A percentile compares a stretch with the other conserved stretches of the same genome.
These are phyloP conservation scores for Lasius platythorax DNA, from an alignment of 2,888 invertebrate genomes.

Conservation along the genomic window DNA sequence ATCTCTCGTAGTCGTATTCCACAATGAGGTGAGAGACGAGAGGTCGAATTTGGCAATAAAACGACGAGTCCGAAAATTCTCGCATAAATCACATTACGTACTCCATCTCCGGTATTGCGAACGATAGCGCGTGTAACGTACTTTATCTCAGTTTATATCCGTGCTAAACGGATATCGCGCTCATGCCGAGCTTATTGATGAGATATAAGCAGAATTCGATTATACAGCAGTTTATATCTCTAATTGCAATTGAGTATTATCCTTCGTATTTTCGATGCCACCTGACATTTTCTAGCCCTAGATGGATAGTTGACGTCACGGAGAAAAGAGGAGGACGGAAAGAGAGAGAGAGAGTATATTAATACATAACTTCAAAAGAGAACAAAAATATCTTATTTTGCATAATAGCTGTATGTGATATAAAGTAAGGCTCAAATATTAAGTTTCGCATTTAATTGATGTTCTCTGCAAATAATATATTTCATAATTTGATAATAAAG, in stretches of 20 bases:
- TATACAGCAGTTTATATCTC: slow-evolving; percentile 34
- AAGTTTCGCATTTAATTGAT: neutral
- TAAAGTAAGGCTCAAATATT: neutral
- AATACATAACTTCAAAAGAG: neutral
- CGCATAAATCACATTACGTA: slow-evolving; percentile 42
- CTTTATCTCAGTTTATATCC: slow-evolving; percentile 54
- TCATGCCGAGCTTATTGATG: slow-evolving; percentile 38
- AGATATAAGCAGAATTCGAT: slow-evolving; percentile 37
- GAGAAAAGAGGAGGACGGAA: neutral
- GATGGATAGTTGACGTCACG: neutral
- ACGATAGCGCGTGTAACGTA: slow-evolving; percentile 37
- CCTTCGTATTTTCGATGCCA: neutral
- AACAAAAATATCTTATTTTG: neutral
- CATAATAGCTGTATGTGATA: neutral
- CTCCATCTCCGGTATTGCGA: slow-evolving; percentile 47
- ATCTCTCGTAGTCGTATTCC: slow-evolving; percentile 32
- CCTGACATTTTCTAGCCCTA: neutral
- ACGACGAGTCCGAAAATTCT: slow-evolving; percentile 52
- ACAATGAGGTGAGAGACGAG: slow-evolving; percentile 7
- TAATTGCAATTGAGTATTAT: slow-evolving; percentile 28
- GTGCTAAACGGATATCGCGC: slow-evolving; percentile 46
- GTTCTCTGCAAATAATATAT: neutral
- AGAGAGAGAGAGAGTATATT: neutral
- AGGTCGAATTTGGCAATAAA: slow-evolving; percentile 56
- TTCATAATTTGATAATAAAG: neutral